Evolutionary conservation across 2,113 vertebrate species (phyloP).

Genomic region (Crypturellus undulatus): DNA sequence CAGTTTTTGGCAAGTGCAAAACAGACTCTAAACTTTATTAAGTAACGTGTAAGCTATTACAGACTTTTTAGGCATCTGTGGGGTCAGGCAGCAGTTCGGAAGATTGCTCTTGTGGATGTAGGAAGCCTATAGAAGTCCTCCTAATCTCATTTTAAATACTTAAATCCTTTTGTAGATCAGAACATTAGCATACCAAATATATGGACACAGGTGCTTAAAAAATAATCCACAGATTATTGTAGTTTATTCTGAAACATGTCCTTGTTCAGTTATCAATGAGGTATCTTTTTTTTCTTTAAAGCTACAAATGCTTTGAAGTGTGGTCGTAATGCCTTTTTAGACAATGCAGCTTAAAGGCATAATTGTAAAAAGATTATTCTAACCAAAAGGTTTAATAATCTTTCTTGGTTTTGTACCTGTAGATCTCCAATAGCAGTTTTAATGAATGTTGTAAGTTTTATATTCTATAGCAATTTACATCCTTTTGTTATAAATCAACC

Average conservation of each 20-base stretch:
- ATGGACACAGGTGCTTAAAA: neutral
- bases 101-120: neutral
- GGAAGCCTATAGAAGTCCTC: neutral
- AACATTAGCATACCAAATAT: neutral
- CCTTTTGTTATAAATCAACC: neutral
- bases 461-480: slow-evolving; percentile 2
- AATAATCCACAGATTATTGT: neutral
- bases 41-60: neutral
- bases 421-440: slow-evolving; percentile 8
- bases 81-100: neutral
- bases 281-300: neutral
- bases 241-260: neutral
- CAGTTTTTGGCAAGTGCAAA: slow-evolving; percentile 14
- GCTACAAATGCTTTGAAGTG: neutral
- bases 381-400: neutral
- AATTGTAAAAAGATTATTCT: neutral
- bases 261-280: neutral
- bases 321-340: neutral
- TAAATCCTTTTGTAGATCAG: neutral
- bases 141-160: neutral
- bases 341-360: neutral
- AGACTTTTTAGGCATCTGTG: neutral
- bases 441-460: slow-evolving; percentile 23
- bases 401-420: slow-evolving; percentile 20
- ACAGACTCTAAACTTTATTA: slow-evolving; percentile 5